A percentile compares a stretch with the other conserved stretches of the same genome.
These are phyloP conservation scores for Damaliscus lunatus DNA, from an alignment of 2,113 vertebrate genomes.

Conservation along the genomic window DNA sequence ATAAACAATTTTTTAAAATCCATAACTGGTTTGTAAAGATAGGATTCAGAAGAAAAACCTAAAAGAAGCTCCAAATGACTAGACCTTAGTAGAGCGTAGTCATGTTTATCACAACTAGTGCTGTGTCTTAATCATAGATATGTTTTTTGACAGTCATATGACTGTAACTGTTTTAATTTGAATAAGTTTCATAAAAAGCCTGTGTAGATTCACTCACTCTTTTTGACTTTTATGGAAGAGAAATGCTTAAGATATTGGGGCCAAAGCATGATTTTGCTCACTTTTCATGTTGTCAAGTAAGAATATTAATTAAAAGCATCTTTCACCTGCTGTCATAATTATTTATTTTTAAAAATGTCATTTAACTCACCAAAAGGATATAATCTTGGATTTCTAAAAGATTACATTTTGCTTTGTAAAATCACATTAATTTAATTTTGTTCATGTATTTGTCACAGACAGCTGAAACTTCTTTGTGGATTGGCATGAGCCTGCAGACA, in stretches of 20 bases:
- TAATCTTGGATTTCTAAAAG: background rate
- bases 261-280: background rate
- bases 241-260: background rate
- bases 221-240: background rate
- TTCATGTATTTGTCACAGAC: background rate
- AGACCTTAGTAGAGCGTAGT: background rate
- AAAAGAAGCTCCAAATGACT: background rate
- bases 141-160: background rate
- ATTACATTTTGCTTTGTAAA: slow-evolving; percentile 31
- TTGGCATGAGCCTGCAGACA: background rate
- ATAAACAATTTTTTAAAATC: background rate
- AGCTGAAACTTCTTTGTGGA: background rate
- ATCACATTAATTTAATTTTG: background rate
- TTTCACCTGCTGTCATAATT: background rate
- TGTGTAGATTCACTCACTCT: background rate
- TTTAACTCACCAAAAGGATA: background rate
- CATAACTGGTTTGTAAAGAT: background rate
- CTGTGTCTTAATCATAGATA: background rate
- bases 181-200: background rate
- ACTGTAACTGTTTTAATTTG: background rate
- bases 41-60: background rate
- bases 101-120: background rate
- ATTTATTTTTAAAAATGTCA: background rate
- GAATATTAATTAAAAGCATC: slow-evolving; percentile 1
- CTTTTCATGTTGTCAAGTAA: slow-evolving; percentile 9